A percentile compares a stretch with the other conserved stretches of the same genome.
Conservation (phyloP, 2,888 invertebrate species). For the Erebia palarica region DNA sequence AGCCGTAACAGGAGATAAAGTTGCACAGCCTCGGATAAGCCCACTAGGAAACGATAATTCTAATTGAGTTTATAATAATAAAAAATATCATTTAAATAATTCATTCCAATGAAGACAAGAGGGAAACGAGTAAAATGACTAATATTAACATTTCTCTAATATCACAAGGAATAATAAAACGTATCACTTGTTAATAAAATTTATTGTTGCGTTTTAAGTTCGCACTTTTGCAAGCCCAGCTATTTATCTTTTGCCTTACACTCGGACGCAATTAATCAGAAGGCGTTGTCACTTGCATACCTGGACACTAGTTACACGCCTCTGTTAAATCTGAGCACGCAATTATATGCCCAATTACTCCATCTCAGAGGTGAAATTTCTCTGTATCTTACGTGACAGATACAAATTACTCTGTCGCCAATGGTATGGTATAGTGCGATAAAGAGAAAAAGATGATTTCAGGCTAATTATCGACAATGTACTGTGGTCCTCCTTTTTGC, state of each 20-base stretch:
- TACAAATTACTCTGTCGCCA: constrained; percentile 43
- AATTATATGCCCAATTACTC: constrained; percentile 43
- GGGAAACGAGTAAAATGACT: constrained; percentile 71
- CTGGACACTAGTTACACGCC: constrained; percentile 46
- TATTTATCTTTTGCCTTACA: constrained; percentile 74
- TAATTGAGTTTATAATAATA: constrained; percentile 35
- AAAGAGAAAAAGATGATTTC: constrained; percentile 78
- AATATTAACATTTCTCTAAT: constrained; percentile 63
- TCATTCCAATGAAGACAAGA: constrained; percentile 55
- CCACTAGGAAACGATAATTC: constrained; percentile 40
- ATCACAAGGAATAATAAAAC: constrained; percentile 29
- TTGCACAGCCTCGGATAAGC: constrained; percentile 3
- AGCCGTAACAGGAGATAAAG: constrained; percentile 4
- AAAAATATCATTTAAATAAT: constrained; percentile 46
- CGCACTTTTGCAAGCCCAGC: constrained; percentile 44
- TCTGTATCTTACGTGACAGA: constrained; percentile 37
- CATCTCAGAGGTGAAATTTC: constrained; percentile 40
- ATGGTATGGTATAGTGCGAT: constrained; percentile 65
- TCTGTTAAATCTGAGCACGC: constrained; percentile 41
- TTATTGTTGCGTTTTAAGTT: constrained; percentile 31
- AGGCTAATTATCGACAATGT: constrained; percentile 75
- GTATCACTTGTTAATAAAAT: constrained; percentile 33
- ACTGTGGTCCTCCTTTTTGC: constrained; percentile 60
- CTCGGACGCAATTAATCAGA: constrained; percentile 78
- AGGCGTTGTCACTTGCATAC: constrained; percentile 69